Evolutionary conservation across 2,113 vertebrate genomes (phyloP).

Genomic region (Prochilodus magdalenae): DNA sequence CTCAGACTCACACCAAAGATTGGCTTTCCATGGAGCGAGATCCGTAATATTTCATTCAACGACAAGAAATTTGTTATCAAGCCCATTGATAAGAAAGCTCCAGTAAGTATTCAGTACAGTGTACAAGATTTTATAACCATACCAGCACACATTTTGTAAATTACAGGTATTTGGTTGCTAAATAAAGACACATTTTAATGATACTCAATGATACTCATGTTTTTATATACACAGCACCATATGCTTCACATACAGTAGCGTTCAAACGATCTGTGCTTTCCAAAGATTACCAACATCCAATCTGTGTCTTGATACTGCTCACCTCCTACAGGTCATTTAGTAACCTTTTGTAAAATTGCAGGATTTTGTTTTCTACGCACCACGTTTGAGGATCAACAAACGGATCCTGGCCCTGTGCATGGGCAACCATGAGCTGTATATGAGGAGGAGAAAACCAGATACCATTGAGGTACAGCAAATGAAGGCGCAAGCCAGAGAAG

Average conservation of each 20-base stretch:
- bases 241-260: too few species aligned
- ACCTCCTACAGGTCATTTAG: background rate
- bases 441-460: constrained; percentile 96
- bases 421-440: constrained; percentile 98
- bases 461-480: constrained; percentile 99
- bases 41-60: constrained; percentile 97
- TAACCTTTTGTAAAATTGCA: constrained; percentile 53
- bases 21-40: constrained; percentile 98
- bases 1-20: constrained; percentile 96
- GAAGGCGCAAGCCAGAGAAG: constrained; percentile 97
- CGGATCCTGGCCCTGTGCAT: constrained; percentile 95
- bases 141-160: too few species aligned
- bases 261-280: too few species aligned
- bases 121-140: background rate
- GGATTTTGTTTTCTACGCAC: constrained; percentile 98
- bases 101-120: constrained; percentile 81
- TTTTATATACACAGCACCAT: too few species aligned
- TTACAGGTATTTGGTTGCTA: too few species aligned
- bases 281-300: too few species aligned
- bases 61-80: constrained; percentile 99
- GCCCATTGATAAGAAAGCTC: constrained; percentile 99
- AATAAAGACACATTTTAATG: too few species aligned
- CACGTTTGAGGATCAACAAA: constrained; percentile 97
- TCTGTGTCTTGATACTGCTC: too few species aligned
- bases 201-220: too few species aligned